A percentile compares a stretch with the other conserved stretches of the same genome.
These are phyloP conservation scores for Hyles lineata DNA, from an alignment of 2,888 invertebrate species.

Conservation along the genomic window DNA sequence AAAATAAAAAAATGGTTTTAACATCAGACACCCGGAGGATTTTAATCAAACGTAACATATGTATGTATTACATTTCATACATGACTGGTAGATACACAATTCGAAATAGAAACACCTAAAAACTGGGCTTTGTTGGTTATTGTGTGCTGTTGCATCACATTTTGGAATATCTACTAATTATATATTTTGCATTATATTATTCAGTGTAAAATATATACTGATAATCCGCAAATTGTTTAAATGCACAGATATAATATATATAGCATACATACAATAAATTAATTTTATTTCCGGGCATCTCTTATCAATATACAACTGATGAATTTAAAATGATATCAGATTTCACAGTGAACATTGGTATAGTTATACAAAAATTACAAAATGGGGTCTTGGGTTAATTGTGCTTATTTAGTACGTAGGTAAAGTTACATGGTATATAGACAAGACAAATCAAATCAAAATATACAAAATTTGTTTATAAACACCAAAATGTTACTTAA, in stretches of 20 bases:
- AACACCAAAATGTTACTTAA: conserved; percentile 29
- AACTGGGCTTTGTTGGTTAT: too few species aligned
- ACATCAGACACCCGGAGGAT: conserved; percentile 7
- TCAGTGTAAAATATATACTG: too few species aligned
- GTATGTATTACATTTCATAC: neutral
- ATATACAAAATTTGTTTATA: conserved; percentile 40
- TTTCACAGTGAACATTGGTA: neutral
- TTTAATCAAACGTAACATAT: conserved; percentile 1
- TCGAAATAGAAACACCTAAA: neutral
- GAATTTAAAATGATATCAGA: neutral
- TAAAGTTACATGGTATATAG: neutral
- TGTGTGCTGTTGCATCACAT: too few species aligned
- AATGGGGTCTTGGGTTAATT: conserved; percentile 11
- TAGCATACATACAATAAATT: neutral
- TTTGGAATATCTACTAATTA: too few species aligned
- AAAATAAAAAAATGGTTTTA: conserved; percentile 20
- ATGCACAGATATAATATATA: neutral
- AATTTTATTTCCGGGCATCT: neutral
- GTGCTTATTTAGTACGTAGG: conserved; percentile 9
- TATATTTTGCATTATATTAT: too few species aligned
- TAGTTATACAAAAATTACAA: neutral
- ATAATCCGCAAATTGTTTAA: too few species aligned
- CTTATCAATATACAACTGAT: neutral
- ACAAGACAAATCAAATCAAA: conserved; percentile 35
- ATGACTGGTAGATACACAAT: neutral